Conservation (phyloP, 1,140 invertebrate genomes). For the Onthophagus taurus region DNA sequence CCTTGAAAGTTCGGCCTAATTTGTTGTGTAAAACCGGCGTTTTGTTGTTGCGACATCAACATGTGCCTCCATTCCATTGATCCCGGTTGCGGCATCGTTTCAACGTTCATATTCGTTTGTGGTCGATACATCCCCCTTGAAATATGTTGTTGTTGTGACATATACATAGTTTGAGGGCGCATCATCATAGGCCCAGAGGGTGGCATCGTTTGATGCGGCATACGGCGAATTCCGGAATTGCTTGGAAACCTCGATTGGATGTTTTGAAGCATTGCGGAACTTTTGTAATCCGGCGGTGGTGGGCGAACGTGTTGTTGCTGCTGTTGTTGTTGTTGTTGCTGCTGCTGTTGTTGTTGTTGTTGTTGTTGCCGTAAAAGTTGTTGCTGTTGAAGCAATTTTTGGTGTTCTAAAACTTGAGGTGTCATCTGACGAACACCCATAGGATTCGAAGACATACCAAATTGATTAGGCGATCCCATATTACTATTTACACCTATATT, state of each 20-base stretch:
- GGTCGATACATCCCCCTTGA: constrained; percentile 39
- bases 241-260: constrained; percentile 37
- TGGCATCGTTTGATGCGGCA: constrained; percentile 57
- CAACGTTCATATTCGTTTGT: constrained; percentile 29
- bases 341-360: too few relatives aligned
- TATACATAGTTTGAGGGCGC: constrained; percentile 49
- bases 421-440: constrained; percentile 20
- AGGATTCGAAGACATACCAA: constrained; percentile 12
- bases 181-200: constrained; percentile 65
- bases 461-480: constrained; percentile 21
- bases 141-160: constrained; percentile 41
- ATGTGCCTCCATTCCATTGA: constrained; percentile 57
- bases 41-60: constrained; percentile 55
- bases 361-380: constrained; percentile 6
- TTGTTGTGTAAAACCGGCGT: constrained; percentile 43
- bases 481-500: constrained; percentile 10
- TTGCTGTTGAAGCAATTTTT: constrained; percentile 33
- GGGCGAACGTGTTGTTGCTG: constrained; percentile 43
- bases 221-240: constrained; percentile 47
- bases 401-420: constrained; percentile 28
- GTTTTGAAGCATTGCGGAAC: constrained; percentile 52
- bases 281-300: constrained; percentile 68
- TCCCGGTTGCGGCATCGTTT: constrained; percentile 28
- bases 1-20: constrained; percentile 53
- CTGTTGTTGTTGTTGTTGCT: constrained; percentile 17